phyloP scores from a whole-genome alignment of 1,140 invertebrate genomes.

The Panonychus citri region DNA sequence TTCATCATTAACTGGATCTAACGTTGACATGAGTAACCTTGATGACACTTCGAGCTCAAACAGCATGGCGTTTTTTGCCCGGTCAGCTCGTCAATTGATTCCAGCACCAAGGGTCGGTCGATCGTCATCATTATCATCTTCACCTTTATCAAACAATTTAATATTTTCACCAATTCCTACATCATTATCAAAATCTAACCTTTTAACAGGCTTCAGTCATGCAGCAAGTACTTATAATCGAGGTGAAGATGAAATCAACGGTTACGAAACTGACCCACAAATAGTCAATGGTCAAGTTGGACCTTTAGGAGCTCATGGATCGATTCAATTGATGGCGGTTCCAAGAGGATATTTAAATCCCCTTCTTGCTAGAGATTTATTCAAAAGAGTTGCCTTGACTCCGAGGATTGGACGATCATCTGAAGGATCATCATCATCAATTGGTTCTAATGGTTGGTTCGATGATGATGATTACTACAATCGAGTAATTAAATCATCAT shows the following conservation, averaged over 20 bases:
- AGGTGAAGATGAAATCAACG: too few species aligned
- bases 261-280: too few species aligned
- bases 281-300: too few species aligned
- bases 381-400: neutral
- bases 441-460: neutral
- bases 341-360: neutral
- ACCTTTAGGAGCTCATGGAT: too few species aligned
- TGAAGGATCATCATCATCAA: neutral
- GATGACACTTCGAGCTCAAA: neutral
- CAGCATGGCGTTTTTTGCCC: neutral
- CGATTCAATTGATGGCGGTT: neutral
- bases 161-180: too few species aligned
- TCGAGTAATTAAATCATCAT: neutral
- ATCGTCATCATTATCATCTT: neutral
- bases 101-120: neutral
- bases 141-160: neutral
- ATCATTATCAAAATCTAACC: too few species aligned
- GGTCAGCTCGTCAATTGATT: neutral
- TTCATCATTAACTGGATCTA: neutral
- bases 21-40: too few species aligned
- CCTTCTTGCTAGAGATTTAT: neutral
- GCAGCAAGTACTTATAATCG: too few species aligned
- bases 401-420: neutral
- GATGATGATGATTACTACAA: neutral
- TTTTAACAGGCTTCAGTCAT: too few species aligned